Conservation (phyloP, 92 coral and sea anemone genomes). For the Zoanthus solanderi region DNA sequence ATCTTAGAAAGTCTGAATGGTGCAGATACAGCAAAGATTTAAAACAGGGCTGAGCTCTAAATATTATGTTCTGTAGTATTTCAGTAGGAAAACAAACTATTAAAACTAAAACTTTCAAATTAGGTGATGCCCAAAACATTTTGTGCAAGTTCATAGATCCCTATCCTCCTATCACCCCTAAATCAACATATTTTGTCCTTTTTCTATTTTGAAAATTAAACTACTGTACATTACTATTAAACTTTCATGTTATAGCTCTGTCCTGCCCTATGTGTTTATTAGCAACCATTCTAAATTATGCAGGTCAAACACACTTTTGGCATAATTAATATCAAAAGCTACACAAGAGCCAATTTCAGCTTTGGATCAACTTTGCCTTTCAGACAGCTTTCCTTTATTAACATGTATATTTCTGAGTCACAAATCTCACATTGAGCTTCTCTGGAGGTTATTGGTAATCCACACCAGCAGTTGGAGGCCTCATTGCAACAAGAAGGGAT, state of each 20-base stretch:
- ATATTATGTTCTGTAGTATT: background rate
- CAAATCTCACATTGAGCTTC: slow-evolving; percentile 31
- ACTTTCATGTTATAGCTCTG: background rate
- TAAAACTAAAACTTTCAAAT: background rate
- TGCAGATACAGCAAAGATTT: no score
- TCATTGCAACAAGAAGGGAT: slow-evolving; percentile 41
- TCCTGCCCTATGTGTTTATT: background rate
- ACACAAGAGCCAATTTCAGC: background rate
- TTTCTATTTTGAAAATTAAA: background rate
- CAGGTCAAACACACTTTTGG: background rate
- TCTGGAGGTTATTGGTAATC: background rate
- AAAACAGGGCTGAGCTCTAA: no score
- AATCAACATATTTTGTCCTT: background rate
- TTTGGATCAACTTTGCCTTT: slow-evolving; percentile 8
- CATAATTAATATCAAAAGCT: background rate
- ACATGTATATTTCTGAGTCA: slow-evolving; percentile 7
- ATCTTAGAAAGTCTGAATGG: no score
- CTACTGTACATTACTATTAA: background rate
- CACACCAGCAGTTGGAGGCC: slow-evolving; percentile 50
- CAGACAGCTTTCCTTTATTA: slow-evolving; percentile 33
- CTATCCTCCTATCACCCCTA: background rate
- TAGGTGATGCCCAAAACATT: background rate
- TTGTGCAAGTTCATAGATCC: background rate
- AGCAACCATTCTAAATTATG: background rate
- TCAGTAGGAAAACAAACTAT: background rate